phyloP scores from a whole-genome alignment of 1,140 invertebrate genomes.

The Lucilia sericata region DNA sequence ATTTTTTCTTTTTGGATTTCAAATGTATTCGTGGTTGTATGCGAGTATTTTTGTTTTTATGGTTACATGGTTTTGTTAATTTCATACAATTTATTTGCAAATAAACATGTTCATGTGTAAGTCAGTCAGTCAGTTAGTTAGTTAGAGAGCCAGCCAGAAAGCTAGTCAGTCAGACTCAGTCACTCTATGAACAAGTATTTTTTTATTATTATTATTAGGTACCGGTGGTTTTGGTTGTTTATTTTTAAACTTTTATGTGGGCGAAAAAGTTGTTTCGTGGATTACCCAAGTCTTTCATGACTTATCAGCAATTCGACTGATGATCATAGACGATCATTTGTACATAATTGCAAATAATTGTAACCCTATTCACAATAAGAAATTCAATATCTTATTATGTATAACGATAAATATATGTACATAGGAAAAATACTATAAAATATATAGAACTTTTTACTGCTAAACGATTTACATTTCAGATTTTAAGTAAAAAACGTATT shows the following conservation, averaged over 20 bases:
- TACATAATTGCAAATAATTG: too few relatives aligned
- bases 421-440: too few relatives aligned
- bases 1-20: background rate
- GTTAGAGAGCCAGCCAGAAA: background rate
- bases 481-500: too few relatives aligned
- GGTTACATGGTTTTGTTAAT: conserved; percentile 24
- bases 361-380: too few relatives aligned
- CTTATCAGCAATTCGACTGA: too few relatives aligned
- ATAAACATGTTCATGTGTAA: conserved; percentile 8
- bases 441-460: too few relatives aligned
- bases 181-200: conserved; percentile 4
- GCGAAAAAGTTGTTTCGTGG: background rate
- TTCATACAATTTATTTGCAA: conserved; percentile 14
- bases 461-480: too few relatives aligned
- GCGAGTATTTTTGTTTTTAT: conserved; percentile 1
- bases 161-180: background rate
- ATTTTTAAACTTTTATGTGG: background rate
- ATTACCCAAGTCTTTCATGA: background rate
- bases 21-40: background rate
- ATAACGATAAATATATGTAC: too few relatives aligned
- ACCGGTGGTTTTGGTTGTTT: background rate
- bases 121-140: conserved; percentile 13
- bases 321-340: too few relatives aligned
- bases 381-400: too few relatives aligned
- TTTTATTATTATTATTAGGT: background rate